A percentile compares a stretch with the other conserved stretches of the same genome.
Evolutionary conservation across 2,888 invertebrate species (phyloP).

Genomic region (Ophioninae sp.): DNA sequence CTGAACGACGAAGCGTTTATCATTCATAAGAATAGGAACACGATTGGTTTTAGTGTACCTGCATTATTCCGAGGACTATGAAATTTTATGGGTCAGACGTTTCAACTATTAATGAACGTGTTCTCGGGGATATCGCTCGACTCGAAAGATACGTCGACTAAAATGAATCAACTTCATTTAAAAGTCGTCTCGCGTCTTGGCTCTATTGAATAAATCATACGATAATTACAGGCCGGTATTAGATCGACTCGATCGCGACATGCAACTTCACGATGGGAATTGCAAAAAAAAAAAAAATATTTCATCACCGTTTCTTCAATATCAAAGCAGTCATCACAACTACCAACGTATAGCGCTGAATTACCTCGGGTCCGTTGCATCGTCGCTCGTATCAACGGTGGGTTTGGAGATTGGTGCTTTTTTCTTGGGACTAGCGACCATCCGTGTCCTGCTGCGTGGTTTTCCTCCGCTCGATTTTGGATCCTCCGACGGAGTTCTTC

Average conservation of each 20-base stretch:
- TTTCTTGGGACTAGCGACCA: conserved; percentile 74
- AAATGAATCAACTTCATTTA: conserved; percentile 13
- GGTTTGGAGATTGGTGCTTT: conserved; percentile 80
- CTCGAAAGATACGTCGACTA: background rate
- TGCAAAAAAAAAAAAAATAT: background rate
- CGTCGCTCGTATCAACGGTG: conserved; percentile 78
- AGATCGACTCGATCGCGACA: background rate
- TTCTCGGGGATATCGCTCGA: background rate
- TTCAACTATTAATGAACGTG: conserved; percentile 35
- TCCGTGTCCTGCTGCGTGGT: conserved; percentile 66
- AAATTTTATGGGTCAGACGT: conserved; percentile 28
- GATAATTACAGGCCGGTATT: background rate
- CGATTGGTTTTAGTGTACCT: background rate
- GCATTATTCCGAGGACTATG: background rate
- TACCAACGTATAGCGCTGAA: too few species aligned
- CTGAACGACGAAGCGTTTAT: background rate
- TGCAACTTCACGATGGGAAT: background rate
- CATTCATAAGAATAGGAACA: background rate
- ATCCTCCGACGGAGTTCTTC: conserved; percentile 69
- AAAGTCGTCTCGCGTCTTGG: background rate
- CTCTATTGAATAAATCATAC: background rate
- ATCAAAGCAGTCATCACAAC: background rate
- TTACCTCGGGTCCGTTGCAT: conserved; percentile 75
- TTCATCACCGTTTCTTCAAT: background rate
- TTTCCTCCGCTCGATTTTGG: conserved; percentile 70